Conservation (phyloP, 2,888 invertebrate genomes). For the Cephus pygmeus region DNA sequence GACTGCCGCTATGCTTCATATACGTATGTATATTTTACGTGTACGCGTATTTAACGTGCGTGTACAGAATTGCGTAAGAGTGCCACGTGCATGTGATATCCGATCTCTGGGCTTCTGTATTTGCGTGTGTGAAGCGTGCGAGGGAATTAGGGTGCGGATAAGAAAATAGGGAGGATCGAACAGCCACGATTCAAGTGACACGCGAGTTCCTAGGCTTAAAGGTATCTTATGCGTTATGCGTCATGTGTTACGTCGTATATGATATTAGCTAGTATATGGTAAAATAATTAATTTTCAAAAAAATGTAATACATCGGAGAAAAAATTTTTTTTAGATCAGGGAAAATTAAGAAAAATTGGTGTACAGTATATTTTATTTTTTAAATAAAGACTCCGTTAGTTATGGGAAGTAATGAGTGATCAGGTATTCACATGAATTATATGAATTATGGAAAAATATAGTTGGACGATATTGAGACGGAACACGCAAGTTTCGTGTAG, state of each 20-base stretch:
- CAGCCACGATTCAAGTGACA: slow-evolving; percentile 19
- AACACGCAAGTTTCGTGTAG: background rate
- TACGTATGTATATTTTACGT: background rate
- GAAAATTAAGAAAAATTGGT: too few species aligned
- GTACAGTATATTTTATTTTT: background rate
- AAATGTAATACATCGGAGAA: background rate
- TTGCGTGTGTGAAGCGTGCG: slow-evolving; percentile 27
- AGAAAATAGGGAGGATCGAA: slow-evolving; percentile 33
- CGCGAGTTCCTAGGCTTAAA: background rate
- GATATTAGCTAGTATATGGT: background rate
- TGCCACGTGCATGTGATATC: slow-evolving; percentile 17
- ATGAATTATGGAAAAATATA: background rate
- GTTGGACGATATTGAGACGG: background rate
- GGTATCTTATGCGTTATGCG: background rate
- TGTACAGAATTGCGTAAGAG: background rate
- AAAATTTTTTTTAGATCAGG: too few species aligned
- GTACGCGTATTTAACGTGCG: background rate
- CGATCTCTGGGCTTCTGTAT: slow-evolving; percentile 14
- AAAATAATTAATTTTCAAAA: background rate
- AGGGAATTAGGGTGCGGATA: slow-evolving; percentile 36
- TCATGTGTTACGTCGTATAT: background rate
- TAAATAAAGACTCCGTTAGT: background rate
- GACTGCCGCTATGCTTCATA: background rate
- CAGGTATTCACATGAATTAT: background rate
- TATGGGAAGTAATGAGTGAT: background rate